Evolutionary conservation across 2,797 vertebrate genomes (phyloP), one percentile per base, ranked within the genome.

Genomic region (Mionectes olivaceus): DNA sequence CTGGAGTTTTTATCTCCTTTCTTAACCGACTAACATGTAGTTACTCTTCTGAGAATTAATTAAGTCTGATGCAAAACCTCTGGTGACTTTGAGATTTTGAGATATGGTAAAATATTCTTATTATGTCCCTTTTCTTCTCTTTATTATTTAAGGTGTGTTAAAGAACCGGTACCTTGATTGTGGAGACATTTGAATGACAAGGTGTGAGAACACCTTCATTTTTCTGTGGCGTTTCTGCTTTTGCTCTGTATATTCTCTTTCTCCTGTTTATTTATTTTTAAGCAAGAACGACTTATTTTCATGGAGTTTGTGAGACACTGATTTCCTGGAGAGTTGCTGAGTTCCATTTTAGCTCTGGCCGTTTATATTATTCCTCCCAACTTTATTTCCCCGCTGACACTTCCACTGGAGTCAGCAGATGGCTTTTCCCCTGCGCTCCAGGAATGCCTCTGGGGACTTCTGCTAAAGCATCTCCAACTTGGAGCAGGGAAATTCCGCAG

Each of bases 361-460:
- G 50, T 85, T 85, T 41, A 10, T 81, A 21, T 90, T 83, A 73
- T 86, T 94, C 47, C 35, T 95, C 68, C 65, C 32, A 56, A 64
- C 57, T 92, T 89, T 86, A 78, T 91, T 94, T 97, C 89, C 55
- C 49, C 27, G 32, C 83, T 75, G 90, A 78, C 53, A 19, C 83
- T 87, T 93, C 68, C 78, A 46, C 47, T 83, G 68, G 61, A 94
- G 85, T 77, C 87, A 89, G 90, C 90, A 95, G 93, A 95, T 91
- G 81, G 75, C 75, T 95, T 93, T 91, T 93, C 74, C 90, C 81
- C 85, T 0, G 5, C 75, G 33, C 90, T 95, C 83, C 83, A 90
- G 92, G 78, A 96, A 86, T 93, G 83, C 82, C 69, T 92, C 74
- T 79, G 73, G 92, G 80, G 61, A 52, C 85, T 91, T 77, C 1